phyloP scores from a whole-genome alignment of 2,888 invertebrate genomes.

The Cyclophora albipunctata region DNA sequence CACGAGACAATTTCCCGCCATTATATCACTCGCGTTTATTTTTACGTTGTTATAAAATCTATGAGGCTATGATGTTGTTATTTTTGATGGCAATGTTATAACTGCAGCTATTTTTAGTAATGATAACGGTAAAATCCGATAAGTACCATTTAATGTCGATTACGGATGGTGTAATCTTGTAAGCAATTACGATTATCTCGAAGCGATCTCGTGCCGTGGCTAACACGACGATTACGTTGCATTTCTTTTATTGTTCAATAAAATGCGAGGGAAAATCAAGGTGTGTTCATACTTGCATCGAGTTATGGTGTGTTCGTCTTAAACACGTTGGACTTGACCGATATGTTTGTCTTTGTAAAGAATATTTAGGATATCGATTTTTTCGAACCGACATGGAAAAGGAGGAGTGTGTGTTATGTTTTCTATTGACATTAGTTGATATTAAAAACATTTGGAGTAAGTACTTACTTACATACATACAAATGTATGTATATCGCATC shows the following conservation, averaged over 20 bases:
- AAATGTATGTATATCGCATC: too few species aligned
- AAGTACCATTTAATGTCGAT: slow-evolving; percentile 24
- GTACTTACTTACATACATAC: too few species aligned
- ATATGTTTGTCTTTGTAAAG: not conserved
- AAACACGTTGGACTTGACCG: slow-evolving; percentile 7
- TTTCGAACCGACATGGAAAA: too few species aligned
- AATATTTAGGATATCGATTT: too few species aligned
- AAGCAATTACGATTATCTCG: slow-evolving; percentile 34
- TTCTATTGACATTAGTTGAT: too few species aligned
- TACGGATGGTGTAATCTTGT: slow-evolving; percentile 28
- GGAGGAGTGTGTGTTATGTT: too few species aligned
- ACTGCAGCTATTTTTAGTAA: slow-evolving; percentile 14
- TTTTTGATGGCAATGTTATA: not conserved
- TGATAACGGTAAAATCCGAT: slow-evolving; percentile 27
- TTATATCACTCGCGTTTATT: slow-evolving; percentile 38
- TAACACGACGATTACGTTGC: slow-evolving; percentile 8
- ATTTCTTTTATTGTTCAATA: slow-evolving; percentile 3
- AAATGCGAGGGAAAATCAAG: not conserved
- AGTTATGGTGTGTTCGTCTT: not conserved
- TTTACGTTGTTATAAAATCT: slow-evolving; percentile 1
- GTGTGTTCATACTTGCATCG: not conserved
- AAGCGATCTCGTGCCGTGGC: slow-evolving; percentile 17
- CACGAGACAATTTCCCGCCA: slow-evolving; percentile 27
- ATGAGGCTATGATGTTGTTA: too few species aligned
- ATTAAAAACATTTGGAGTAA: too few species aligned